Conservation (phyloP, 2,113 vertebrate genomes). For the Motacilla alba region DNA sequence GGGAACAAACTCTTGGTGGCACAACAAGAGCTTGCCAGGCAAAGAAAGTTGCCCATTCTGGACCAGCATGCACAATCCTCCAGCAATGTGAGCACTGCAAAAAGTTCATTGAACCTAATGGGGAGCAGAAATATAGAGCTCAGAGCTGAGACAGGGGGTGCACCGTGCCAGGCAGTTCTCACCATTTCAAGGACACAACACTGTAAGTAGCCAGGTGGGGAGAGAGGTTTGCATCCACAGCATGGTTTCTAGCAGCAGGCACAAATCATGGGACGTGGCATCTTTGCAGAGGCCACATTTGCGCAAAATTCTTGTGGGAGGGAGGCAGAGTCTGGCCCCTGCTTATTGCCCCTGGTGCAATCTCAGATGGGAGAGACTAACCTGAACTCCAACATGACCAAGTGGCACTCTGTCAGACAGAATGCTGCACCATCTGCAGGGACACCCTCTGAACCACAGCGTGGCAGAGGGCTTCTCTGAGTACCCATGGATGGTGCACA, state of each 20-base stretch:
- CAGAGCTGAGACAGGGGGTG: neutral
- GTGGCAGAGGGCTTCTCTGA: neutral
- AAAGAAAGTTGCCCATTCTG: neutral
- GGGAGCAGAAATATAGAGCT: neutral
- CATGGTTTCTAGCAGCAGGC: neutral
- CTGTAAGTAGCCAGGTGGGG: neutral
- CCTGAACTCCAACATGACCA: neutral
- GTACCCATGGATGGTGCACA: accelerated
- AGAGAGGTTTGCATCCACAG: neutral
- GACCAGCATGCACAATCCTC: accelerated
- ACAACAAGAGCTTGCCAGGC: neutral
- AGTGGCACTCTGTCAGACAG: neutral
- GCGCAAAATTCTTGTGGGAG: neutral
- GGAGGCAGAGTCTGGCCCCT: neutral
- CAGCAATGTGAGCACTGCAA: neutral
- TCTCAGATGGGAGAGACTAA: neutral
- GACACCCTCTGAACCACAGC: neutral
- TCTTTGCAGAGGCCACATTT: accelerated
- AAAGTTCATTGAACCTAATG: accelerated
- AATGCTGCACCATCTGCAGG: neutral
- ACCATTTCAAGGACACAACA: neutral
- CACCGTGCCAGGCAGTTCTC: neutral
- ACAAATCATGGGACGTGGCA: accelerated
- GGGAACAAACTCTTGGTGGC: neutral
- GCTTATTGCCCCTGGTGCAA: neutral